Evolutionary conservation across 1,140 invertebrate species (phyloP).

Genomic region (Melipona quadrifasciata): DNA sequence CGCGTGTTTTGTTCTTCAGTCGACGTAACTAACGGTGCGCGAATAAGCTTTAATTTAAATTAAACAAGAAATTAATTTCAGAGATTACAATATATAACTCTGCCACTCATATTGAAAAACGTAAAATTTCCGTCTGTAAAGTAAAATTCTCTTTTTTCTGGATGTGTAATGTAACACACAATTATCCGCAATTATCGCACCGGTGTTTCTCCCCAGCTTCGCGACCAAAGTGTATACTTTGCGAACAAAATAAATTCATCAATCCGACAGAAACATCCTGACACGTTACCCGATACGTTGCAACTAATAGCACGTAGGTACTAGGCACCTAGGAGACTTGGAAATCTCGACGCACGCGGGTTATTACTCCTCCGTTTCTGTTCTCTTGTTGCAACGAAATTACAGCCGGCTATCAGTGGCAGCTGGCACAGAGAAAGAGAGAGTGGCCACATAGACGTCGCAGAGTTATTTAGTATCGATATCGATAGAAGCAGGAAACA

Average conservation of each 20-base stretch:
- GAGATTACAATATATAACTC: no score
- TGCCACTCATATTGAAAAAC: not conserved
- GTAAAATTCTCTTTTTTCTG: no score
- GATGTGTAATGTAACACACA: not conserved
- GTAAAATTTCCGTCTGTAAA: no score
- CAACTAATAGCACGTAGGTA: not conserved
- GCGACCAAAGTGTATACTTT: not conserved
- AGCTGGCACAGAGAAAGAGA: not conserved
- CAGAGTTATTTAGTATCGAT: constrained; percentile 1
- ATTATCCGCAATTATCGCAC: not conserved
- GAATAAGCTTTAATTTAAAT: no score
- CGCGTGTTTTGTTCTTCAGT: not conserved
- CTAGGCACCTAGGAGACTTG: not conserved
- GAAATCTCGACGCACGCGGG: not conserved
- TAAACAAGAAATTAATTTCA: no score
- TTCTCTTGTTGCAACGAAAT: not conserved
- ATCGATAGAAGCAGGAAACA: constrained; percentile 33
- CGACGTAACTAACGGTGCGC: not conserved
- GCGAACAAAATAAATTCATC: not conserved
- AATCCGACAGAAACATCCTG: not conserved
- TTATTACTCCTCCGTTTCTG: not conserved
- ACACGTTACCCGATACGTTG: not conserved
- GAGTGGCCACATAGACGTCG: not conserved
- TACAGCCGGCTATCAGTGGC: not conserved
- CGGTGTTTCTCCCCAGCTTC: no score